Conservation (phyloP, 2,888 invertebrate species). For the Chaitophorus viminalis region DNA sequence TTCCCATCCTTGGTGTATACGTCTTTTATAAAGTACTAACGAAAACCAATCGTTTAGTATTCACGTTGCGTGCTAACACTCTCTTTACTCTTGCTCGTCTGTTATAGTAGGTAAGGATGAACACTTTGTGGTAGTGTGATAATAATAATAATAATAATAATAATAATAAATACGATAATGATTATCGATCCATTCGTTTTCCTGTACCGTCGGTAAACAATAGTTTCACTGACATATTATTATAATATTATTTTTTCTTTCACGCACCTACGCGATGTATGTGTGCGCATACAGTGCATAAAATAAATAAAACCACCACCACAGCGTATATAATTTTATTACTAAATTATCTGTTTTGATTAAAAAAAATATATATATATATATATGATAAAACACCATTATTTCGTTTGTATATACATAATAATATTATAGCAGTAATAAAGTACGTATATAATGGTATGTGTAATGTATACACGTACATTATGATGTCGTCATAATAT, state of each 20-base stretch:
- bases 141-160: not conserved
- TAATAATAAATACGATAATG: not conserved
- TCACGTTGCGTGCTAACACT: constrained; percentile 22
- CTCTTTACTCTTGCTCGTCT: too few relatives aligned
- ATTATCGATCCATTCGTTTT: constrained; percentile 34
- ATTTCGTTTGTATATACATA: not conserved
- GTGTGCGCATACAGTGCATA: not conserved
- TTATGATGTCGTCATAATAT: constrained; percentile 14
- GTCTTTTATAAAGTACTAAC: not conserved
- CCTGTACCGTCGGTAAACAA: not conserved
- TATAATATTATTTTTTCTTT: not conserved
- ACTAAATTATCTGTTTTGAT: not conserved
- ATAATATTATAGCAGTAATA: not conserved
- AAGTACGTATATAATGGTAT: not conserved
- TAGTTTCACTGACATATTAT: not conserved
- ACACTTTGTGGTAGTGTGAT: not conserved
- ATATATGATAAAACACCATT: not conserved
- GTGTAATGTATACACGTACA: not conserved
- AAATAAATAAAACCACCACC: not conserved
- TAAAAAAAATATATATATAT: not conserved
- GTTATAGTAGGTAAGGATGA: not conserved
- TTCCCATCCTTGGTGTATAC: too few relatives aligned
- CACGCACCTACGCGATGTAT: too few relatives aligned
- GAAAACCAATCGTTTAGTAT: constrained; percentile 32
- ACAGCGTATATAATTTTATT: not conserved